A percentile compares a stretch with the other conserved stretches of the same genome.
These are phyloP conservation scores for Donacobius atricapilla DNA, from an alignment of 2,113 vertebrate species.

Conservation along the genomic window DNA sequence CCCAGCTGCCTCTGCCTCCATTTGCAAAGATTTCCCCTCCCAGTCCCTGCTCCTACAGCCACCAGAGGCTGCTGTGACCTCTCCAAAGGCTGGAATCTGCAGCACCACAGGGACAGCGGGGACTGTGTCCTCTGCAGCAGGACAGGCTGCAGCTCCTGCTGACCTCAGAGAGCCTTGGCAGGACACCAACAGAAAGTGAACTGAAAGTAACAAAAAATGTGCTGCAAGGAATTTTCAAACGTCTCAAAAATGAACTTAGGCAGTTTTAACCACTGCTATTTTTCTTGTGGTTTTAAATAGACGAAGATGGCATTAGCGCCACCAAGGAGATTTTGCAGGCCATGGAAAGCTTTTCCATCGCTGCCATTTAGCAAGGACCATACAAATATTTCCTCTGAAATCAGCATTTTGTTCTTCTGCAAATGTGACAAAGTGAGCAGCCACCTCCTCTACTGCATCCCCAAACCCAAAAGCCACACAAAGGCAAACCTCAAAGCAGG, in stretches of 20 bases:
- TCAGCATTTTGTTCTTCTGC: background rate
- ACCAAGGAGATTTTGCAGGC: background rate
- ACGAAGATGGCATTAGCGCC: background rate
- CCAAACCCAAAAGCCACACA: background rate
- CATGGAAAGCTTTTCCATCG: background rate
- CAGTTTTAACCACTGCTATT: background rate
- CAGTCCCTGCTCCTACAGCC: background rate
- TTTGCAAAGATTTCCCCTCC: background rate
- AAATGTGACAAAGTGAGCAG: background rate
- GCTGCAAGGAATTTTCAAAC: accelerated
- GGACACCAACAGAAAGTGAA: background rate
- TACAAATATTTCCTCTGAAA: background rate
- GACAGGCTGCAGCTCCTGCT: background rate
- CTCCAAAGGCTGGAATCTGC: background rate
- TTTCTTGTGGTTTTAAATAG: background rate
- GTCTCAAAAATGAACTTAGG: background rate
- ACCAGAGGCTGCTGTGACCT: conserved; percentile 68
- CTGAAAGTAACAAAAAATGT: background rate
- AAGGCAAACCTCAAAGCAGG: background rate
- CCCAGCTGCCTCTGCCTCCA: background rate
- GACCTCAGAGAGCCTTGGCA: background rate
- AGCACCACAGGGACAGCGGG: background rate
- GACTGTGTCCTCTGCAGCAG: background rate
- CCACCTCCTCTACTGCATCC: background rate
- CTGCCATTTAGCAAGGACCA: background rate